A percentile compares a stretch with the other conserved stretches of the same genome.
Evolutionary conservation across 2,888 invertebrate genomes (phyloP).

Genomic region (Patella pellucida): DNA sequence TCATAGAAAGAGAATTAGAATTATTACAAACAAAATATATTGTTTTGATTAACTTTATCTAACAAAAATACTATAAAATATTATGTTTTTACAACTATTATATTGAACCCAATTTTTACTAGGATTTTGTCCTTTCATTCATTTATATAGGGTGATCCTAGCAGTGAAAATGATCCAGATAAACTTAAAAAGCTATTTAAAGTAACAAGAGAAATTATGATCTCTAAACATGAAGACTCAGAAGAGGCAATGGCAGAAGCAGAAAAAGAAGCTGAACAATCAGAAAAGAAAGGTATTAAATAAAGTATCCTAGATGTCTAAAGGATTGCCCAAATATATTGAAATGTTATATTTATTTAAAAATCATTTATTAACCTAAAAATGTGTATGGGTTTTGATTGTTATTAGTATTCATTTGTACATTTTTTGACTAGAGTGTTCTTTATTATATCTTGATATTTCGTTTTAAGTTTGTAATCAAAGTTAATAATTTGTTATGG

Average conservation of each 20-base stretch:
- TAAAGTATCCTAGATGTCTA: not conserved
- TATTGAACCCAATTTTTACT: not conserved
- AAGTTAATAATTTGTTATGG: not conserved
- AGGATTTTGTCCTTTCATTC: not conserved
- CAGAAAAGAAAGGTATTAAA: constrained; percentile 58
- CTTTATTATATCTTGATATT: not conserved
- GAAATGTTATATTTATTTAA: no score
- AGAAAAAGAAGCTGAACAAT: constrained; percentile 56
- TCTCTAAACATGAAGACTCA: constrained; percentile 57
- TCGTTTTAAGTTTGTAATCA: not conserved
- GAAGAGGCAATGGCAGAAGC: constrained; percentile 63
- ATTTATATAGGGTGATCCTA: constrained; percentile 48
- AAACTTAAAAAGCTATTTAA: constrained; percentile 64
- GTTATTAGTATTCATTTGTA: no score
- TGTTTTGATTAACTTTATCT: no score
- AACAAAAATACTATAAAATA: no score
- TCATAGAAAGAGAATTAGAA: no score
- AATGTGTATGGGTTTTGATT: no score
- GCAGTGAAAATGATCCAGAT: constrained; percentile 53
- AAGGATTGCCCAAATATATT: no score
- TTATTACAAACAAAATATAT: no score
- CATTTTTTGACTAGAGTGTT: no score
- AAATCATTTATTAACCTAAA: no score
- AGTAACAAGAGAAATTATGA: constrained; percentile 63
- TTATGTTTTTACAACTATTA: not conserved